Base-by-base conservation (phyloP, 2,113 vertebrate species). In the Urocolius indicus region DNA sequence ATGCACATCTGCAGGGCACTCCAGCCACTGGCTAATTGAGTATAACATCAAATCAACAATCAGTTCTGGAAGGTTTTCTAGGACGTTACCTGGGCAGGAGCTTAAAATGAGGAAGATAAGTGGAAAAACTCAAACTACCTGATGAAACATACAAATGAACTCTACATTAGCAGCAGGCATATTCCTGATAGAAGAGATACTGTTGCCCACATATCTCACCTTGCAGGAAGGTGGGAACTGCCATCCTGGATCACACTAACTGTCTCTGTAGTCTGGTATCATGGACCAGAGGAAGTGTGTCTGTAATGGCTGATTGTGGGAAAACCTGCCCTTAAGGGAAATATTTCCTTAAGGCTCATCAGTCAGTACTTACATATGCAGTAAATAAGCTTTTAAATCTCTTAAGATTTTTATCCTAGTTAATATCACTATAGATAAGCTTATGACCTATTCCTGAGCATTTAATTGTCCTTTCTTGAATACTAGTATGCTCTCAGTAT, bases 351-450 rank as follows among this genome's bases (percentile, higher is more conserved):
- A 80, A 90, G 75, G 90, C 96, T 83, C 84, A 82, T 94, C 91
- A 94, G 63, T 81, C 63, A 52, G 68, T 94, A 77, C 79, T 84
- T 93, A 89, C n/a, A 87, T 52, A 83, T 0, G 3, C 88, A 77
- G 72, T 90, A 93, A 96, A 95, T 94, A 86, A 96, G 88, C 65
- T 88, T 90, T 95, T 96, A 96, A 91, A 92, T 94, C 61, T 94
- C 92, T 93, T 91, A 91, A 93, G 93, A 71, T 90, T 95, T 96
- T 97, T 93, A 96, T 94, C 93, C 90, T 65, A 84, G 90, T 91
- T 95, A 94, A 91, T 75, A 90, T 95, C 82, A 36, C 51, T 67
- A 61, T 65, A 94, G 95, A 93, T 95, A 95, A 96, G 93, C 85
- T 90, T 61, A 81, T 68, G 65, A 94, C 52, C 93, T 65, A 68